phyloP scores from a whole-genome alignment of 2,113 vertebrate genomes.

The Petroica traversi region DNA sequence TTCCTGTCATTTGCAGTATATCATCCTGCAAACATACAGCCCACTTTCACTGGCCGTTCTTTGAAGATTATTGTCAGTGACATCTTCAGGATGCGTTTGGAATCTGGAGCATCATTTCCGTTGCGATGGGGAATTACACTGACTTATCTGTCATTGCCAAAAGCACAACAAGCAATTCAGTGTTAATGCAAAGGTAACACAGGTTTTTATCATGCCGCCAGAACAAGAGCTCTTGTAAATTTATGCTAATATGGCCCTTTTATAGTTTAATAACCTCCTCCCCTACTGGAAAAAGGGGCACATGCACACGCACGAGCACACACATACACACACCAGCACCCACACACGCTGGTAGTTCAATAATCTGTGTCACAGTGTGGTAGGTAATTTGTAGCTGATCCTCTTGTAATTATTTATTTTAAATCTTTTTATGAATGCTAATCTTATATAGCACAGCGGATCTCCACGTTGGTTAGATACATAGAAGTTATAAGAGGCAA shows the following conservation, averaged over 20 bases:
- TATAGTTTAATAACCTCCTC: conserved; percentile 84
- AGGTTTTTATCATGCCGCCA: conserved; percentile 87
- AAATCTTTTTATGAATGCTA: conserved; percentile 85
- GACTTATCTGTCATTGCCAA: conserved; percentile 97
- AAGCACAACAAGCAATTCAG: conserved; percentile 92
- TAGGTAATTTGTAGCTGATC: conserved; percentile 90
- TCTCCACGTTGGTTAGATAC: conserved; percentile 64
- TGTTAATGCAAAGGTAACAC: conserved; percentile 91
- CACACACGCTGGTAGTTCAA: conserved; percentile 63
- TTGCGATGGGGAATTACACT: conserved; percentile 90
- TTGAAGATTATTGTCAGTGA: conserved; percentile 96
- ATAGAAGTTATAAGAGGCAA: conserved; percentile 34
- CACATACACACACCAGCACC: conserved; percentile 2
- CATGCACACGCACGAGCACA: background rate
- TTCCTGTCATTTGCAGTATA: conserved; percentile 94
- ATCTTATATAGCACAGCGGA: conserved; percentile 76
- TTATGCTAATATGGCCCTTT: conserved; percentile 93
- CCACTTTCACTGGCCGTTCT: conserved; percentile 85
- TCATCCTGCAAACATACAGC: conserved; percentile 93
- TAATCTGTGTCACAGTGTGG: conserved; percentile 87
- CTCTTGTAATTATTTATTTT: conserved; percentile 91
- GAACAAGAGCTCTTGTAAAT: conserved; percentile 88
- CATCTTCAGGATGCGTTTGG: conserved; percentile 90
- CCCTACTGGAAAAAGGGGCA: conserved; percentile 60
- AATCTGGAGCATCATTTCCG: conserved; percentile 90